A percentile compares a stretch with the other conserved stretches of the same genome.
phyloP scores from a whole-genome alignment of 2,888 invertebrate genomes.

The Aleiodes alternator region DNA sequence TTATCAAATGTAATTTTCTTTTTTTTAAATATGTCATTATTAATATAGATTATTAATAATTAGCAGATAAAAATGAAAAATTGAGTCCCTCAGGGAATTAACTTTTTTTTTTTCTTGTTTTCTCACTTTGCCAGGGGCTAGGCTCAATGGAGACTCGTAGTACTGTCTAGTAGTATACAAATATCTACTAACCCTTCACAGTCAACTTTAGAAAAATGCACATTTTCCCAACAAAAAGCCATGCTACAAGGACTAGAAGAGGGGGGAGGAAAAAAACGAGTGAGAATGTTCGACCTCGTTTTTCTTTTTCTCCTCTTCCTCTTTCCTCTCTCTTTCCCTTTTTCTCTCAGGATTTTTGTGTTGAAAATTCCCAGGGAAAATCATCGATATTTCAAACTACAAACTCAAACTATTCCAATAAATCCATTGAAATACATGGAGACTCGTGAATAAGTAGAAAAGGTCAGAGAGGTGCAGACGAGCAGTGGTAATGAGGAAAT shows the following conservation, averaged over 20 bases:
- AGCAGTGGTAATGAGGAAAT: constrained; percentile 1
- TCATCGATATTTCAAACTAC: constrained; percentile 7
- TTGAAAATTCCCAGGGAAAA: background rate
- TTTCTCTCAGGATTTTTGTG: background rate
- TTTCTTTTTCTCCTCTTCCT: background rate
- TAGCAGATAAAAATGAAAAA: background rate
- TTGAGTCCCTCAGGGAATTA: constrained; percentile 9
- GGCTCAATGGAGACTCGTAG: constrained; percentile 23
- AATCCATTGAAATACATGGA: constrained; percentile 1
- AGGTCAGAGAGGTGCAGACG: background rate
- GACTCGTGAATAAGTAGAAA: background rate
- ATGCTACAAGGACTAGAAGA: background rate
- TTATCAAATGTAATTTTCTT: too few species aligned
- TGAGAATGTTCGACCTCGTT: background rate
- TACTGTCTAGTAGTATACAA: constrained; percentile 4
- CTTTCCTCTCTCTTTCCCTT: background rate
- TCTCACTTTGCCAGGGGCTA: constrained; percentile 10
- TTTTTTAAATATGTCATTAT: too few species aligned
- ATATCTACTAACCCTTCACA: background rate
- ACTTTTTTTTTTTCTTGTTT: background rate
- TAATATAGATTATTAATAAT: constrained; percentile 29
- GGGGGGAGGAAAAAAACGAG: background rate
- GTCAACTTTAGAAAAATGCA: background rate
- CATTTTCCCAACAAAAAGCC: background rate
- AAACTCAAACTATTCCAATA: constrained; percentile 21